These are phyloP conservation scores for Dorcus parallelipipedus DNA, from an alignment of 2,888 invertebrate genomes.

Conservation along the genomic window DNA sequence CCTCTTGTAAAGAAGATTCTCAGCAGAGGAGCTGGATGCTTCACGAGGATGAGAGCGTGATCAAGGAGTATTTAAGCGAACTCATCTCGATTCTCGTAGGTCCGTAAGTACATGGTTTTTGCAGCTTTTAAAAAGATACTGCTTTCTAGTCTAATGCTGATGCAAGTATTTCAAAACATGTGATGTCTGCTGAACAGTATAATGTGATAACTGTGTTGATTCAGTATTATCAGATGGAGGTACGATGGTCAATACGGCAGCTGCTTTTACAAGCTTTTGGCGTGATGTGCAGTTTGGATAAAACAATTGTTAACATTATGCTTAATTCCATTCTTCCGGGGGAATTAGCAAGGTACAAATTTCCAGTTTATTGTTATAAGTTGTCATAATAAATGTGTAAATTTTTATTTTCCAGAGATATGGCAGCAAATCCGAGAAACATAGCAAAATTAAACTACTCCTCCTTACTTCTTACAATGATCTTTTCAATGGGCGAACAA, in stretches of 20 bases:
- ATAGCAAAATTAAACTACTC: slow-evolving; percentile 79
- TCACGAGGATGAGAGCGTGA: slow-evolving; percentile 88
- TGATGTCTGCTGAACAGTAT: slow-evolving; percentile 80
- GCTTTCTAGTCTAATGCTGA: slow-evolving; percentile 82
- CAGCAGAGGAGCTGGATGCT: slow-evolving; percentile 95
- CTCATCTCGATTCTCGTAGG: slow-evolving; percentile 77
- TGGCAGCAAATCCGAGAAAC: slow-evolving; percentile 75
- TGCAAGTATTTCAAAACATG: slow-evolving; percentile 79
- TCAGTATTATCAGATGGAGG: slow-evolving; percentile 96
- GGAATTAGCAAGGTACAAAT: slow-evolving; percentile 74
- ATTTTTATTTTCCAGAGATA: slow-evolving; percentile 55
- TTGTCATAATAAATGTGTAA: not conserved
- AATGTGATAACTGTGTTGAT: slow-evolving; percentile 80
- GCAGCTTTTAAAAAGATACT: slow-evolving; percentile 3
- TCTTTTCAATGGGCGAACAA: slow-evolving; percentile 86
- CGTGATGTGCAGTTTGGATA: slow-evolving; percentile 82
- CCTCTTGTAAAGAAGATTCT: slow-evolving; percentile 89
- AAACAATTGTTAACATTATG: slow-evolving; percentile 75
- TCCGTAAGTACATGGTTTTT: slow-evolving; percentile 1
- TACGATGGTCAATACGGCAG: slow-evolving; percentile 80
- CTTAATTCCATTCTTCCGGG: slow-evolving; percentile 85
- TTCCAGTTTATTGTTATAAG: not conserved
- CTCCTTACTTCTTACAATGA: slow-evolving; percentile 78
- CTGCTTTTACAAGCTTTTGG: slow-evolving; percentile 81
- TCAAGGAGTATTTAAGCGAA: slow-evolving; percentile 79